These are phyloP conservation scores for Hippolais icterina DNA, from an alignment of 2,113 vertebrate genomes.

Conservation along the genomic window DNA sequence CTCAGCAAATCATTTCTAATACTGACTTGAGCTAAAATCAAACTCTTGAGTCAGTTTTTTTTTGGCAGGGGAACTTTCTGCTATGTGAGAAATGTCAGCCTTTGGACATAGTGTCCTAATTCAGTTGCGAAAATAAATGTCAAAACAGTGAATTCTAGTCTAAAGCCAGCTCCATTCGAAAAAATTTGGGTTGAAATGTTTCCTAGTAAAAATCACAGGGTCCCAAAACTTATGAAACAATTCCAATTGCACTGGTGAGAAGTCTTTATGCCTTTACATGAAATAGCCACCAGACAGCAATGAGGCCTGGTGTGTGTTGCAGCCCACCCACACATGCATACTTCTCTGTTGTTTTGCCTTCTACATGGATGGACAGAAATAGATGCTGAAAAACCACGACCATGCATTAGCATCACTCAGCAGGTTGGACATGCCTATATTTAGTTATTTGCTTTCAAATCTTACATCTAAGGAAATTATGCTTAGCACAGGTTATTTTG, in stretches of 20 bases:
- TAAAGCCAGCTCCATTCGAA: neutral
- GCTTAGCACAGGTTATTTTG: neutral
- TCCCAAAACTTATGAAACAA: neutral
- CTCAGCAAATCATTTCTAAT: neutral
- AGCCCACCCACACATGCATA: neutral
- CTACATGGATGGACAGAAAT: neutral
- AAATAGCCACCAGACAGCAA: neutral
- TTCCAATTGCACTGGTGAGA: neutral
- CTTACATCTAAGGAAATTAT: neutral
- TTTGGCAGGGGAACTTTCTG: constrained; percentile 38
- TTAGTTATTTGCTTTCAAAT: neutral
- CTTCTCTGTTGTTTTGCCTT: neutral
- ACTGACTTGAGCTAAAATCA: neutral
- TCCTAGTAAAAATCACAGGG: neutral
- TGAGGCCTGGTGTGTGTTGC: neutral
- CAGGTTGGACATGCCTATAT: neutral
- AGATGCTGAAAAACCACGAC: neutral
- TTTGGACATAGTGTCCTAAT: constrained; percentile 29
- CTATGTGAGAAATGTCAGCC: constrained; percentile 31
- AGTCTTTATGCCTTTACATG: neutral
- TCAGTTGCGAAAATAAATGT: constrained; percentile 36
- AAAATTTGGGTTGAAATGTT: constrained; percentile 8
- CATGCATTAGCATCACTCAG: neutral
- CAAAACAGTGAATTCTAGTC: constrained; percentile 20
- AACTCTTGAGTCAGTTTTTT: neutral